Evolutionary conservation across 2,888 invertebrate genomes (phyloP).

Genomic region (Sturmia bella): DNA sequence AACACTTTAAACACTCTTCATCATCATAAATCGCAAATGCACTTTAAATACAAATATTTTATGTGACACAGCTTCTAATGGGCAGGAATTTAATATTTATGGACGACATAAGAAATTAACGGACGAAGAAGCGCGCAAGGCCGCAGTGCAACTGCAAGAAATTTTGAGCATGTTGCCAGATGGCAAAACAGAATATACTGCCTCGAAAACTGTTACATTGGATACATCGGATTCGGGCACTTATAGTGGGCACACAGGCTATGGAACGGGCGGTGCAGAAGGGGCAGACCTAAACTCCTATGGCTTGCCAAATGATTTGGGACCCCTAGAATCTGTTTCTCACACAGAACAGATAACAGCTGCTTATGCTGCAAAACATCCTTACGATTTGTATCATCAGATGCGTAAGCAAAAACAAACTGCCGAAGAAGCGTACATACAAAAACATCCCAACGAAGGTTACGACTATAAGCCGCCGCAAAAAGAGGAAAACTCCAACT

Average conservation of each 20-base stretch:
- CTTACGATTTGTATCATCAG: conserved; percentile 77
- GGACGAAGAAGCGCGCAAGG: conserved; percentile 79
- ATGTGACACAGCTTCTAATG: conserved; percentile 60
- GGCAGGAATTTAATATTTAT: conserved; percentile 78
- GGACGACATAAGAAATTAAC: conserved; percentile 78
- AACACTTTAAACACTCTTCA: conserved; percentile 51
- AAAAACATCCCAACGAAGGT: conserved; percentile 79
- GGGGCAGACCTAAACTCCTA: conserved; percentile 72
- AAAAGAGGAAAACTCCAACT: conserved; percentile 29
- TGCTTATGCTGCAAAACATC: conserved; percentile 76
- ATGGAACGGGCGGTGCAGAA: conserved; percentile 28
- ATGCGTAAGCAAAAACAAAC: conserved; percentile 78
- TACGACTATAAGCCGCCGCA: conserved; percentile 74
- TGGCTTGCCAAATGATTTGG: conserved; percentile 75
- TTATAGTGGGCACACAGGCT: conserved; percentile 38
- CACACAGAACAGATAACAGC: conserved; percentile 81
- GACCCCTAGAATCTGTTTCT: conserved; percentile 78
- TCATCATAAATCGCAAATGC: conserved; percentile 35
- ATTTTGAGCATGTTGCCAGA: conserved; percentile 78
- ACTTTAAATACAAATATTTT: conserved; percentile 4
- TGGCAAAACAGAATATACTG: conserved; percentile 79
- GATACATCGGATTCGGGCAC: conserved; percentile 72
- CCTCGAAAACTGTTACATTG: conserved; percentile 77
- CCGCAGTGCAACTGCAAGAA: conserved; percentile 79
- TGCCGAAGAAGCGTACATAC: conserved; percentile 77